Evolutionary conservation across 2,113 vertebrate species (phyloP).

Genomic region (Pica pica): DNA sequence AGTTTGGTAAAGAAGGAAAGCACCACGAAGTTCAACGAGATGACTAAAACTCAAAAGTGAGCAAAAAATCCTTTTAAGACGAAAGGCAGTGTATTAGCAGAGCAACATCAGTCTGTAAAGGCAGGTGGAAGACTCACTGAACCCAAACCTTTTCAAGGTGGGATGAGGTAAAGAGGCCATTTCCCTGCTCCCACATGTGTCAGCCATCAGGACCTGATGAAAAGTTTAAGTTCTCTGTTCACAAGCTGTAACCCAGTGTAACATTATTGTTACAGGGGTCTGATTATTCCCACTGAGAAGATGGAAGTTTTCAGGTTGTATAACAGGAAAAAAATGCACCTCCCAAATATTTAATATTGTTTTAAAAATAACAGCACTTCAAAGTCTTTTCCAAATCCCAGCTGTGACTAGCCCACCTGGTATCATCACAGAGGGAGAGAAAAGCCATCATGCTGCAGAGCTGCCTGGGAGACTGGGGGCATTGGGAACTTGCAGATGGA

Average conservation of each 20-base stretch:
- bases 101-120: not conserved
- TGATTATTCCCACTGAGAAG: not conserved
- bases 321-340: not conserved
- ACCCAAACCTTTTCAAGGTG: not conserved
- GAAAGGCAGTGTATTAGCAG: not conserved
- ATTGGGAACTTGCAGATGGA: not conserved
- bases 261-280: not conserved
- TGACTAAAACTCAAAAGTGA: not conserved
- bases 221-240: not conserved
- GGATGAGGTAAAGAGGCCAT: not conserved
- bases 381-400: not conserved
- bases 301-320: not conserved
- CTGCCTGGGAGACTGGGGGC: not conserved
- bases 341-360: not conserved
- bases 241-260: not conserved
- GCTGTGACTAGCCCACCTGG: not conserved
- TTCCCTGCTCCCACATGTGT: rapidly evolving
- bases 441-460: not conserved
- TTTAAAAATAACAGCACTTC: not conserved
- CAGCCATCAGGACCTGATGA: not conserved
- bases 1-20: not conserved
- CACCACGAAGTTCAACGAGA: not conserved
- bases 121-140: not conserved
- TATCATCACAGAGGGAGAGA: not conserved
- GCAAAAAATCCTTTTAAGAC: not conserved